phyloP scores from a whole-genome alignment of 2,797 vertebrate genomes.

The Protonibea diacanthus region DNA sequence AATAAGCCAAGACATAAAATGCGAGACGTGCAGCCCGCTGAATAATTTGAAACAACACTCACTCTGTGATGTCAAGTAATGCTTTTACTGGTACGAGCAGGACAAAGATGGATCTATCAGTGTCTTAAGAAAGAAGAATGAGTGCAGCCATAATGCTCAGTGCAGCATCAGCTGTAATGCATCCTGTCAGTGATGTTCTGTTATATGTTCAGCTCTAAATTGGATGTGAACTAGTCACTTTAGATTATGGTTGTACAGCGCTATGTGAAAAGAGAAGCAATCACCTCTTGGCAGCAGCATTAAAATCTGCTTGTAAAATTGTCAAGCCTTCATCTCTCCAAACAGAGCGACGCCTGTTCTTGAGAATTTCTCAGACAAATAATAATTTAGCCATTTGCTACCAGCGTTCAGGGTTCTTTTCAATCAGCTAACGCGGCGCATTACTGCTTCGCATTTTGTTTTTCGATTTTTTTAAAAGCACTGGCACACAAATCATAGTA shows the following conservation, averaged over 20 bases:
- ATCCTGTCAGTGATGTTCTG: constrained; percentile 65
- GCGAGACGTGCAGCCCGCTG: constrained; percentile 2
- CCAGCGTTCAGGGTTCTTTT: constrained; percentile 33
- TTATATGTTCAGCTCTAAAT: constrained; percentile 60
- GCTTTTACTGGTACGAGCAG: constrained; percentile 21
- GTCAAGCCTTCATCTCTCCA: constrained; percentile 57
- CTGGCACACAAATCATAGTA: constrained; percentile 57
- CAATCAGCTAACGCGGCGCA: constrained; percentile 21
- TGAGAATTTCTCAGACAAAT: constrained; percentile 55
- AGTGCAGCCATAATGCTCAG: constrained; percentile 16
- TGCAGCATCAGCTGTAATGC: constrained; percentile 55
- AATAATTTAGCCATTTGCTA: constrained; percentile 48
- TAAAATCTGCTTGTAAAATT: constrained; percentile 72
- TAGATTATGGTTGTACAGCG: constrained; percentile 56
- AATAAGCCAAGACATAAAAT: constrained; percentile 20
- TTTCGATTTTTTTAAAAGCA: constrained; percentile 42
- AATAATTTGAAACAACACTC: constrained; percentile 31
- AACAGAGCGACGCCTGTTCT: constrained; percentile 41
- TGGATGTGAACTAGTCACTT: constrained; percentile 71
- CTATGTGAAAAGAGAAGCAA: constrained; percentile 59
- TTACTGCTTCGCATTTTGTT: constrained; percentile 39
- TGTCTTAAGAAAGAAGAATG: constrained; percentile 53
- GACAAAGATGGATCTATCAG: constrained; percentile 49
- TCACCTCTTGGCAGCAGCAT: constrained; percentile 67
- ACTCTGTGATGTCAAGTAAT: constrained; percentile 39